Percentiles rank a stretch among this genome's conserved stretches.
These are phyloP conservation scores for Lindbergichthys nudifrons DNA, from an alignment of 2,797 vertebrate genomes.

Conservation along the genomic window DNA sequence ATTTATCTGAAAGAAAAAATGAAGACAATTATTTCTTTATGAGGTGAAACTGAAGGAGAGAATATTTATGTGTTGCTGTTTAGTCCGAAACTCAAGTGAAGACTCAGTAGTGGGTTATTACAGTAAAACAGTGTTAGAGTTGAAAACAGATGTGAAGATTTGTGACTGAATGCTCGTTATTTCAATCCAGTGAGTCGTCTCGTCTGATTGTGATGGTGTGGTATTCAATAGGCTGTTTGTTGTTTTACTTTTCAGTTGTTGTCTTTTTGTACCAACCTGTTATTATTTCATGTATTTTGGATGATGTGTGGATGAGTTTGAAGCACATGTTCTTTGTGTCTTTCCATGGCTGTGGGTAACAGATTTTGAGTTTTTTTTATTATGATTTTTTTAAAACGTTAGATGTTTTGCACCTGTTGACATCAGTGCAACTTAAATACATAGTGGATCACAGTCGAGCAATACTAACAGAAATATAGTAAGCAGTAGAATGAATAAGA, in stretches of 20 bases:
- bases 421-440: constrained; percentile 45
- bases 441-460: constrained; percentile 59
- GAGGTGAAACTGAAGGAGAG: constrained; percentile 44
- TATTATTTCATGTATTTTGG: constrained; percentile 54
- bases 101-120: constrained; percentile 66
- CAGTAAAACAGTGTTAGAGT: constrained; percentile 78
- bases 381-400: background rate
- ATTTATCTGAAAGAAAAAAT: constrained; percentile 66
- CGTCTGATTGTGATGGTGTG: constrained; percentile 77
- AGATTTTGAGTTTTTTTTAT: background rate
- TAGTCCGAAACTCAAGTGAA: constrained; percentile 9
- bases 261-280: constrained; percentile 52
- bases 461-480: constrained; percentile 57
- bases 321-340: constrained; percentile 52
- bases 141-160: constrained; percentile 75
- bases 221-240: constrained; percentile 66
- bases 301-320: constrained; percentile 66
- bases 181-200: constrained; percentile 79
- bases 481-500: constrained; percentile 23
- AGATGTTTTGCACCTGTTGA: constrained; percentile 41
- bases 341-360: constrained; percentile 54
- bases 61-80: constrained; percentile 23
- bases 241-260: constrained; percentile 55
- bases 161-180: constrained; percentile 74
- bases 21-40: constrained; percentile 55